phyloP scores from a whole-genome alignment of 1,140 invertebrate species.

The Pygmarrhopalites habei region DNA sequence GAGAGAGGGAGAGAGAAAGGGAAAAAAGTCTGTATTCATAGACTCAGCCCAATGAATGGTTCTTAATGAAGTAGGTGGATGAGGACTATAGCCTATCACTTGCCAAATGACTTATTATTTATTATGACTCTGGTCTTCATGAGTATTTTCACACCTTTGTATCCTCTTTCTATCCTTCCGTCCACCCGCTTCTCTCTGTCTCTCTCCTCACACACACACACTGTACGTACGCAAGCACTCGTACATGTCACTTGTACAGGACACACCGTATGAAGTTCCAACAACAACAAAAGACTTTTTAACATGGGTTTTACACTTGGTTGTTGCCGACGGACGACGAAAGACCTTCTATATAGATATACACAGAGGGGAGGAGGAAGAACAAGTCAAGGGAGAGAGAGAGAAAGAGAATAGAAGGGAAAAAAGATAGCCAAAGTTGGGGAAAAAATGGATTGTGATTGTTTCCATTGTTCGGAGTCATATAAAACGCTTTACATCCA shows the following conservation, averaged over 20 bases:
- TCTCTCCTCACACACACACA: neutral
- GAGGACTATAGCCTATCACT: slow-evolving; percentile 25
- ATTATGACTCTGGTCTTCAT: slow-evolving; percentile 27
- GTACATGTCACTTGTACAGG: too few species aligned
- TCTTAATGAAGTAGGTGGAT: slow-evolving; percentile 38
- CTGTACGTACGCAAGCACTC: neutral
- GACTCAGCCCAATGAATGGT: slow-evolving; percentile 28
- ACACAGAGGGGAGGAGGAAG: neutral
- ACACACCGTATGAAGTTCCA: too few species aligned
- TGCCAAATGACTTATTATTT: slow-evolving; percentile 37
- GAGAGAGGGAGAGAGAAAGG: neutral
- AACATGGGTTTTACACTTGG: too few species aligned
- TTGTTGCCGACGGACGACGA: too few species aligned
- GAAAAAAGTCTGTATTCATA: neutral
- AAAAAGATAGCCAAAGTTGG: neutral
- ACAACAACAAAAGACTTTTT: too few species aligned
- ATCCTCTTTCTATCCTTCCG: neutral
- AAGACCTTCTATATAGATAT: too few species aligned
- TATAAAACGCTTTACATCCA: slow-evolving; percentile 17
- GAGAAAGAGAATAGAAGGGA: neutral
- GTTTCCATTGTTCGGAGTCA: slow-evolving; percentile 32
- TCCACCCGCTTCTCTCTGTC: neutral
- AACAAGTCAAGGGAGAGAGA: neutral
- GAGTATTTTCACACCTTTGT: slow-evolving; percentile 34
- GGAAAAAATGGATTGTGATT: slow-evolving; percentile 23